A percentile compares a stretch with the other conserved stretches of the same genome.
phyloP scores from a whole-genome alignment of 1,140 invertebrate species.

The Drosophila kohkoa region DNA sequence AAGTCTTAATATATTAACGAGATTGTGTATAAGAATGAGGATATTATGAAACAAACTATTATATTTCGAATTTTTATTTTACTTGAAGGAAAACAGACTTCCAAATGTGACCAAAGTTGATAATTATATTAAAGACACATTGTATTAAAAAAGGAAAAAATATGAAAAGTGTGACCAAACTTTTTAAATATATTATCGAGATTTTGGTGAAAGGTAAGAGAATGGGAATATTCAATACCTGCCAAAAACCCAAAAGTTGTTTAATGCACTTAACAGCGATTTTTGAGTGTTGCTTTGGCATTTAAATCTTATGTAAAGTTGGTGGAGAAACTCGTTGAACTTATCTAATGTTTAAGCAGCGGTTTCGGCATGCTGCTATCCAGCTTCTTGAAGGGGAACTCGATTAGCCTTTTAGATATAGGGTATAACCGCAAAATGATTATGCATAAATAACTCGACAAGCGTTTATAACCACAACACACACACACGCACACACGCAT shows the following conservation, averaged over 20 bases:
- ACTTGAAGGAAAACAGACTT: too few relatives aligned
- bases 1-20: too few relatives aligned
- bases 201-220: too few relatives aligned
- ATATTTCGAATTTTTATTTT: too few relatives aligned
- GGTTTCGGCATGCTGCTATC: background rate
- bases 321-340: background rate
- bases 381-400: background rate
- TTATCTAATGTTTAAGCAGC: conserved; percentile 1
- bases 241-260: background rate
- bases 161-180: too few relatives aligned
- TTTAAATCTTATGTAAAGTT: background rate
- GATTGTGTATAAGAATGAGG: too few relatives aligned
- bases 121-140: too few relatives aligned
- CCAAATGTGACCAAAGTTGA: too few relatives aligned
- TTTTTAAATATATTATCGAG: too few relatives aligned
- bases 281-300: background rate
- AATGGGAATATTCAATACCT: too few relatives aligned
- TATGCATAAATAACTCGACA: conserved; percentile 47
- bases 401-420: conserved; percentile 27
- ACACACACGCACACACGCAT: background rate
- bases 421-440: conserved; percentile 35
- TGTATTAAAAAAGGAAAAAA: too few relatives aligned
- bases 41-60: too few relatives aligned
- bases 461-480: conserved; percentile 27
- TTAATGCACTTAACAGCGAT: background rate